phyloP scores from a whole-genome alignment of 2,888 invertebrate species.

The Chrysolina haemoptera region DNA sequence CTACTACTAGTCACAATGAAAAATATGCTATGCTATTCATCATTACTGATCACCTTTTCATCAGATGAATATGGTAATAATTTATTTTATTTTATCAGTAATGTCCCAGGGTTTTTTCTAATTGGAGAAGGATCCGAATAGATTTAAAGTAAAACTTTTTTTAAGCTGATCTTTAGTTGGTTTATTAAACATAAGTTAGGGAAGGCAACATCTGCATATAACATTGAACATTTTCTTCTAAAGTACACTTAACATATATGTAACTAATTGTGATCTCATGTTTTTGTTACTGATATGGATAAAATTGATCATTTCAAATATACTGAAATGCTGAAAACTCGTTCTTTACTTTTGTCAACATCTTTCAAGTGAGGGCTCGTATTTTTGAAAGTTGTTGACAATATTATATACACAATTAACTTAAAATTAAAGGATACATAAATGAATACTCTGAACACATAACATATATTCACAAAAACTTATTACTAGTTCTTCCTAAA shows the following conservation, averaged over 20 bases:
- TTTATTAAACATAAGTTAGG: slow-evolving; percentile 53
- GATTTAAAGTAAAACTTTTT: background rate
- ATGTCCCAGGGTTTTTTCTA: no score
- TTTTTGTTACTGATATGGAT: slow-evolving; percentile 20
- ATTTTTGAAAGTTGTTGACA: slow-evolving; percentile 63
- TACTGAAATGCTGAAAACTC: background rate
- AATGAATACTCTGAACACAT: background rate
- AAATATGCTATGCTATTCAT: no score
- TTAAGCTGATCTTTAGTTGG: slow-evolving; percentile 34
- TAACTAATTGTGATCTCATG: slow-evolving; percentile 21
- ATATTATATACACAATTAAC: slow-evolving; percentile 7
- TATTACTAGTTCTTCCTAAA: slow-evolving; percentile 21
- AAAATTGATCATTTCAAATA: slow-evolving; percentile 6
- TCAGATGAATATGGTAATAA: no score
- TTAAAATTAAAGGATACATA: background rate
- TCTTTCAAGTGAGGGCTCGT: slow-evolving; percentile 66
- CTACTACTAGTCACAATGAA: no score
- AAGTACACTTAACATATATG: slow-evolving; percentile 32
- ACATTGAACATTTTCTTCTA: slow-evolving; percentile 49
- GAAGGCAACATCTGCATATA: slow-evolving; percentile 54
- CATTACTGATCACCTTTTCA: no score
- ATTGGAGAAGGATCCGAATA: background rate
- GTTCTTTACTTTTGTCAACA: slow-evolving; percentile 51
- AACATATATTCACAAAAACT: slow-evolving; percentile 27
- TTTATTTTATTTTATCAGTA: no score